These are phyloP conservation scores for Psettodes erumei DNA, from an alignment of 2,113 vertebrate species.

Conservation along the genomic window DNA sequence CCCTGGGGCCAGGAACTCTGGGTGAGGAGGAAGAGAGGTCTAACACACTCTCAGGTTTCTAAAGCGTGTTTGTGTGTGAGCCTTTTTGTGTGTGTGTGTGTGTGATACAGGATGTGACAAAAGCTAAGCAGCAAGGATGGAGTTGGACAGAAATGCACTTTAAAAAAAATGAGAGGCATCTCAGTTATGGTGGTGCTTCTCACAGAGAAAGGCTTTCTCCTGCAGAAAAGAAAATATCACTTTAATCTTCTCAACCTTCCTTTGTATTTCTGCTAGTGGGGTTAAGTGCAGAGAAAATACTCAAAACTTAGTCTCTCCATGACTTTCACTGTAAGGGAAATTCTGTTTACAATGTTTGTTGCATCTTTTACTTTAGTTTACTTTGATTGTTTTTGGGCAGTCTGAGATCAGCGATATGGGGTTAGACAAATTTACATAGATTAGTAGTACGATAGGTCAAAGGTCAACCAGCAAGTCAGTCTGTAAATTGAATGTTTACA, in stretches of 20 bases:
- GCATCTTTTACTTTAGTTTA: not conserved
- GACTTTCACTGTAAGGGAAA: not conserved
- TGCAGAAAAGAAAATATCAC: constrained; percentile 44
- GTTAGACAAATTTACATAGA: not conserved
- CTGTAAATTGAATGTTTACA: not conserved
- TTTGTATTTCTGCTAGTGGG: constrained; percentile 15
- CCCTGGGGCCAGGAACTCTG: constrained; percentile 78
- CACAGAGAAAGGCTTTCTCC: not conserved
- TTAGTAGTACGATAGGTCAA: not conserved
- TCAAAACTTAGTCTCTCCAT: not conserved
- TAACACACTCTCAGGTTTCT: constrained; percentile 76
- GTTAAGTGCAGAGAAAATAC: constrained; percentile 46
- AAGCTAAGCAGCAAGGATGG: constrained; percentile 25
- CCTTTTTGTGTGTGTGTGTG: constrained; percentile 26
- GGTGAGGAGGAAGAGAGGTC: constrained; percentile 73
- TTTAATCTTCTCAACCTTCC: constrained; percentile 11
- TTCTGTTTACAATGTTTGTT: not conserved
- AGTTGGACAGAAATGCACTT: constrained; percentile 11
- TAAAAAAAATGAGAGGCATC: constrained; percentile 23
- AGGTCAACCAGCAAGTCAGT: not conserved
- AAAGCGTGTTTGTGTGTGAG: constrained; percentile 51
- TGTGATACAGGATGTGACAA: constrained; percentile 62
- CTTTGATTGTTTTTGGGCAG: not conserved
- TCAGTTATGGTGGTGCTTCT: constrained; percentile 25
- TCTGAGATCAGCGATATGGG: no score